A percentile compares a stretch with the other conserved stretches of the same genome.
These are phyloP conservation scores for Remorina albescens DNA, from an alignment of 2,797 vertebrate species.

Conservation along the genomic window DNA sequence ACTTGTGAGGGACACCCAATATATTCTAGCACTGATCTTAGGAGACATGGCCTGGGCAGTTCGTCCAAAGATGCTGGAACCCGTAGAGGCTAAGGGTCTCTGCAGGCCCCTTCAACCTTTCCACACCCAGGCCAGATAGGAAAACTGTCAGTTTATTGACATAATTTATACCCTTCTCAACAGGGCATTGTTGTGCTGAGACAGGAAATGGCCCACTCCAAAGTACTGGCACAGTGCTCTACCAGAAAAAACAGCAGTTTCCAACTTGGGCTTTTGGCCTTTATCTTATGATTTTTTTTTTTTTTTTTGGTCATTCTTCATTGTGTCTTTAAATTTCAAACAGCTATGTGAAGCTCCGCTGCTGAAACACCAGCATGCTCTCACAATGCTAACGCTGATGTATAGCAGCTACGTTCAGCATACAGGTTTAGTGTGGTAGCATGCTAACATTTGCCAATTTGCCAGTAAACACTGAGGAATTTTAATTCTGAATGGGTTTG, in stretches of 20 bases:
- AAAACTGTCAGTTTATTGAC: background rate
- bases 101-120: background rate
- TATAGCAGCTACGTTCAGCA: background rate
- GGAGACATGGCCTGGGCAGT: too few species aligned
- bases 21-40: background rate
- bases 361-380: background rate
- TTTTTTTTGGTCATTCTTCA: too few species aligned
- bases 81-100: background rate
- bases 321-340: background rate
- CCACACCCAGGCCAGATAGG: background rate
- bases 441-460: too few species aligned
- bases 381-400: background rate
- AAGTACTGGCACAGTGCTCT: conserved; percentile 9
- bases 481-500: background rate
- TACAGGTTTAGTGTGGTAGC: background rate
- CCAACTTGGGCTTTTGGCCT: background rate
- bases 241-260: conserved; percentile 1
- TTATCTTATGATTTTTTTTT: background rate
- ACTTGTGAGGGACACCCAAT: background rate
- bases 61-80: background rate
- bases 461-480: too few species aligned
- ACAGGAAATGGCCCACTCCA: conserved; percentile 16
- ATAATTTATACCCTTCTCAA: background rate
- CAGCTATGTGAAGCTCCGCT: background rate
- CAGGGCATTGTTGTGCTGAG: conserved; percentile 26